phyloP scores from a whole-genome alignment of 37 sponge, comb jelly and placozoan species.

The Diacarnus erythraeanus region DNA sequence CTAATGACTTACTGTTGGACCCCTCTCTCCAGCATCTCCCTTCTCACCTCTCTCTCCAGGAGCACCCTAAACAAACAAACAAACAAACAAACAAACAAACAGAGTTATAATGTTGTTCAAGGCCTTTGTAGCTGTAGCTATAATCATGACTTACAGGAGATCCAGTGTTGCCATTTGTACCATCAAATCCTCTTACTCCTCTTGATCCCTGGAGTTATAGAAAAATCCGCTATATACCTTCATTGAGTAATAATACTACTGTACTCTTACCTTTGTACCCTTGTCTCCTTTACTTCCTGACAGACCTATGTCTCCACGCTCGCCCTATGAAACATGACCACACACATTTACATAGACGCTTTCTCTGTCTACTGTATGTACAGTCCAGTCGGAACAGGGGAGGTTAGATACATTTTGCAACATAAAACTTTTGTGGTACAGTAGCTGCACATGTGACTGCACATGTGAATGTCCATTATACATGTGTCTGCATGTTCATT shows the following conservation, averaged over 20 bases:
- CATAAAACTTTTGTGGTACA: no score
- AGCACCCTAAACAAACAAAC: background rate
- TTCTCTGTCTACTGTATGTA: no score
- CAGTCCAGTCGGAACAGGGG: no score
- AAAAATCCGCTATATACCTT: background rate
- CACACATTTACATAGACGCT: no score
- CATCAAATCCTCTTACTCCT: constrained; percentile 28
- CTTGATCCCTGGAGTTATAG: constrained; percentile 33
- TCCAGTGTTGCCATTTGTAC: constrained; percentile 42
- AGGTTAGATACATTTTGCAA: no score
- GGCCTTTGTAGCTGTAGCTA: no score
- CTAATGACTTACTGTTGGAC: constrained; percentile 33
- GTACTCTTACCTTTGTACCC: constrained; percentile 42
- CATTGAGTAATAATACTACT: background rate
- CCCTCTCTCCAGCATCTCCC: constrained; percentile 63
- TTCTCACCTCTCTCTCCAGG: constrained; percentile 73
- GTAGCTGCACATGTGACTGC: no score
- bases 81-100: background rate
- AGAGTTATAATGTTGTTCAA: background rate
- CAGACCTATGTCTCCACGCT: constrained; percentile 45
- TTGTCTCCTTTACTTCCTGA: constrained; percentile 59
- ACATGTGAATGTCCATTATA: no score
- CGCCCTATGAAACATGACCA: constrained; percentile 41
- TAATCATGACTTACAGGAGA: constrained; percentile 45
- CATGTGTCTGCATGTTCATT: background rate